phyloP scores from a whole-genome alignment of 2,797 vertebrate genomes.

The Lepilemur septentrionalis region DNA sequence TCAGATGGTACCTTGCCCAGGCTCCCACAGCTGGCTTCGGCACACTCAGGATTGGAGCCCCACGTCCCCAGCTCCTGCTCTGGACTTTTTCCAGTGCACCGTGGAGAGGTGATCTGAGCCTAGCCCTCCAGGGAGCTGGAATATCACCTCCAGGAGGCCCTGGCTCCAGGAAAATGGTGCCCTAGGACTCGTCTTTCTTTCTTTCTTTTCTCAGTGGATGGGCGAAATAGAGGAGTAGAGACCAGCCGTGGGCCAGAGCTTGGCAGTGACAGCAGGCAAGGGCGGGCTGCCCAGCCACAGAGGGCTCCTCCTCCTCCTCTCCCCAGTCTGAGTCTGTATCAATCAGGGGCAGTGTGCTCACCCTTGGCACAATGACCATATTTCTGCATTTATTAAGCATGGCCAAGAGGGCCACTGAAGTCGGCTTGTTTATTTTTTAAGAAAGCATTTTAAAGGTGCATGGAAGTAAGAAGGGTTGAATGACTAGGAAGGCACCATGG shows the following conservation, averaged over 20 bases:
- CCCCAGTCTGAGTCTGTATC: background rate
- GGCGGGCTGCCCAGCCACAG: background rate
- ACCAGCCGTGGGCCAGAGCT: background rate
- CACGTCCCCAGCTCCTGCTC: background rate
- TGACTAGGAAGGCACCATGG: background rate
- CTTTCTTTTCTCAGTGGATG: background rate
- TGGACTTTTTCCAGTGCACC: background rate
- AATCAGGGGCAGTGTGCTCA: background rate
- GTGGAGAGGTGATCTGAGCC: background rate
- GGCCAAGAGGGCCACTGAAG: background rate
- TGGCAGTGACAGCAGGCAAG: background rate
- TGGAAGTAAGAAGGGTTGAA: background rate
- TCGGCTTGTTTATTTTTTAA: background rate
- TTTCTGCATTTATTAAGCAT: slow-evolving; percentile 49
- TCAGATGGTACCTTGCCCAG: background rate
- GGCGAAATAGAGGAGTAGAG: background rate
- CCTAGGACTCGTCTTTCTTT: background rate
- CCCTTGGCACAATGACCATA: background rate
- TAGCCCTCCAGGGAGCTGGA: background rate
- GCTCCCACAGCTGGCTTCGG: background rate
- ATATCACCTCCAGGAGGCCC: background rate
- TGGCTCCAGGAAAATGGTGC: background rate
- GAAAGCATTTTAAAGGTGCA: background rate
- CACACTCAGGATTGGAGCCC: background rate
- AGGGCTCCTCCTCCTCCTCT: background rate